A percentile compares a stretch with the other conserved stretches of the same genome.
phyloP scores from a whole-genome alignment of 2,797 vertebrate genomes.

The Hypotaenidia okinawae region DNA sequence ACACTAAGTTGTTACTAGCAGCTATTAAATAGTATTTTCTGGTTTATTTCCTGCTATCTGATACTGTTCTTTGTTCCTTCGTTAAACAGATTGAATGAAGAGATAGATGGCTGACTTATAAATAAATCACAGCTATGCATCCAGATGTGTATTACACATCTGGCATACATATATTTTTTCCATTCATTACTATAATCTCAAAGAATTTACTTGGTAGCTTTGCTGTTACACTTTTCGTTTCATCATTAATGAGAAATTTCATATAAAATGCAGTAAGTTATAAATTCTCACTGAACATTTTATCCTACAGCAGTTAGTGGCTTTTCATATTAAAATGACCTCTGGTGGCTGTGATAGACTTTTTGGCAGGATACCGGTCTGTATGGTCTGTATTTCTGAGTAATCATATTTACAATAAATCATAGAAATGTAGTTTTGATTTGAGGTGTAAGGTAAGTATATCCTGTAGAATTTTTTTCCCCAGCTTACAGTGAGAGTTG shows the following conservation, averaged over 20 bases:
- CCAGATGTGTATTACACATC: neutral
- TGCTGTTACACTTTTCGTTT: neutral
- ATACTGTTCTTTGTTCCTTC: neutral
- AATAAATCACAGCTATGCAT: neutral
- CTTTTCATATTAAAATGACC: neutral
- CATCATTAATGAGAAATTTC: neutral
- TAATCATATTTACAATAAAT: neutral
- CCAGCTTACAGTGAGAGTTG: neutral
- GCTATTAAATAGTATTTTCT: neutral
- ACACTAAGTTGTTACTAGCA: neutral
- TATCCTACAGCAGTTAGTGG: neutral
- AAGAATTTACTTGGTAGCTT: neutral
- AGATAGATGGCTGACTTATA: neutral
- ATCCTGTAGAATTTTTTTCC: neutral
- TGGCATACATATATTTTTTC: neutral
- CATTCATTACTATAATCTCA: fast-evolving
- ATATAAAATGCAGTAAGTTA: neutral
- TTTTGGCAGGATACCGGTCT: neutral
- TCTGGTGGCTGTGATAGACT: neutral
- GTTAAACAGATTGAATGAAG: neutral
- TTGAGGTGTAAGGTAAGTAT: neutral
- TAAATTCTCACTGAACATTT: neutral
- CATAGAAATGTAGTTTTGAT: neutral
- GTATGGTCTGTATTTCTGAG: neutral
- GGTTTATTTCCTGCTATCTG: neutral